Conservation (phyloP, 2,888 invertebrate genomes). For the Norana najaformis region DNA sequence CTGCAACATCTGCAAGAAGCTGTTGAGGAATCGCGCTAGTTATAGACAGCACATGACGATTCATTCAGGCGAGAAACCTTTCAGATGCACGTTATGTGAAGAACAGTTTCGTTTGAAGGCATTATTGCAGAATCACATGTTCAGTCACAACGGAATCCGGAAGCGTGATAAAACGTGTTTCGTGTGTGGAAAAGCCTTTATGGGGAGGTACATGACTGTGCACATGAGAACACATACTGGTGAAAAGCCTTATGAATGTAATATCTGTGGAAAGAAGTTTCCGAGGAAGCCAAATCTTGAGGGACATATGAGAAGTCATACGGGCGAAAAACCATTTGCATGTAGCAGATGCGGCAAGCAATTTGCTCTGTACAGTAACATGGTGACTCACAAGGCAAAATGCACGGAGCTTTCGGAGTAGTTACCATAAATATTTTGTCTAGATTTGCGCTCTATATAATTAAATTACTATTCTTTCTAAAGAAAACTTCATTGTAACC, state of each 20-base stretch:
- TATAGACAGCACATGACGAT: not conserved
- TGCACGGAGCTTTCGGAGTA: not conserved
- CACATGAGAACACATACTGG: not conserved
- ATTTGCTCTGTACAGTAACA: not conserved
- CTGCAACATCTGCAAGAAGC: not conserved
- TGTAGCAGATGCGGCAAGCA: not conserved
- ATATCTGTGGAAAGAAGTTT: not conserved
- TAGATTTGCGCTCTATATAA: too few species aligned
- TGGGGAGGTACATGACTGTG: not conserved
- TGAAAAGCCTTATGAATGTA: slow-evolving; percentile 13
- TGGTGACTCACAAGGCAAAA: not conserved
- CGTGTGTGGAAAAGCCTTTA: not conserved
- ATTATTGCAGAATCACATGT: not conserved
- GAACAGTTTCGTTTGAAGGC: not conserved
- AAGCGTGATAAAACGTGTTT: not conserved
- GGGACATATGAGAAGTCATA: slow-evolving; percentile 2
- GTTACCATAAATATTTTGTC: not conserved
- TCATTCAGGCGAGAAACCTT: not conserved
- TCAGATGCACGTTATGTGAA: not conserved
- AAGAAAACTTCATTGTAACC: too few species aligned
- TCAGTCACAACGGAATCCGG: not conserved
- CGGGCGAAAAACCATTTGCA: not conserved
- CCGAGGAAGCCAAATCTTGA: not conserved
- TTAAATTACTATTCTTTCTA: too few species aligned
- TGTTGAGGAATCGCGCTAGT: not conserved